These are phyloP conservation scores for Chymomyza costata DNA, from an alignment of 1,140 invertebrate genomes.

Conservation along the genomic window DNA sequence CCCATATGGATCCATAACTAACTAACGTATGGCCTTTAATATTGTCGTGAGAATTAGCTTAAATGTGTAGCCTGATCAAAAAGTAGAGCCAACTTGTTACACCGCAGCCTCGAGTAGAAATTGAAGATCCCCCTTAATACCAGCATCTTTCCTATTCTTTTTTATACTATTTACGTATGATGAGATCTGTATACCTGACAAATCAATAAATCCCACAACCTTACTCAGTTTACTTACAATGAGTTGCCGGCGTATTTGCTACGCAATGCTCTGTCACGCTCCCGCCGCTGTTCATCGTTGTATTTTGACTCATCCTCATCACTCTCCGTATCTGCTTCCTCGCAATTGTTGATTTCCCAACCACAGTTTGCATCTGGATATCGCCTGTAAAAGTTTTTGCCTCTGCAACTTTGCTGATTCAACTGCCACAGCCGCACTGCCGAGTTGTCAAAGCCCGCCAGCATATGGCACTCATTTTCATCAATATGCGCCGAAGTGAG, in stretches of 20 bases:
- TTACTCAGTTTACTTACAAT: conserved; percentile 55
- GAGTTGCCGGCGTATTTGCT: conserved; percentile 61
- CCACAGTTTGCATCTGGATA: conserved; percentile 43
- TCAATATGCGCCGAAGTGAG: conserved; percentile 56
- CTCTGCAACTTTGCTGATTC: conserved; percentile 56
- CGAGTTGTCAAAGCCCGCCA: conserved; percentile 68
- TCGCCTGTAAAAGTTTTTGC: conserved; percentile 55
- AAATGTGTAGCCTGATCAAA: no score
- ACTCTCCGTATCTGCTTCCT: conserved; percentile 33
- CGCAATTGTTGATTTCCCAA: conserved; percentile 66
- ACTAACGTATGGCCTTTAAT: no score
- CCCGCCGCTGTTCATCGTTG: conserved; percentile 27
- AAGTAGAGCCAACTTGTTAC: no score
- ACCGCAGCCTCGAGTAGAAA: no score
- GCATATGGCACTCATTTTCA: conserved; percentile 59
- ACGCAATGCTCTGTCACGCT: conserved; percentile 26
- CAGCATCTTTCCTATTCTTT: no score
- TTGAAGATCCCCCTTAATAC: no score
- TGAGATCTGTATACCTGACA: no score
- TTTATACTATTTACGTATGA: no score
- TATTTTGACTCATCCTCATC: conserved; percentile 17
- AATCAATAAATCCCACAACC: no score
- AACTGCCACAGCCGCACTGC: conserved; percentile 68
- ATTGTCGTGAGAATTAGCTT: no score
- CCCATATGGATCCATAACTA: no score